These are phyloP conservation scores for Carlito syrichta DNA, from an alignment of 2,113 vertebrate genomes.

Conservation along the genomic window DNA sequence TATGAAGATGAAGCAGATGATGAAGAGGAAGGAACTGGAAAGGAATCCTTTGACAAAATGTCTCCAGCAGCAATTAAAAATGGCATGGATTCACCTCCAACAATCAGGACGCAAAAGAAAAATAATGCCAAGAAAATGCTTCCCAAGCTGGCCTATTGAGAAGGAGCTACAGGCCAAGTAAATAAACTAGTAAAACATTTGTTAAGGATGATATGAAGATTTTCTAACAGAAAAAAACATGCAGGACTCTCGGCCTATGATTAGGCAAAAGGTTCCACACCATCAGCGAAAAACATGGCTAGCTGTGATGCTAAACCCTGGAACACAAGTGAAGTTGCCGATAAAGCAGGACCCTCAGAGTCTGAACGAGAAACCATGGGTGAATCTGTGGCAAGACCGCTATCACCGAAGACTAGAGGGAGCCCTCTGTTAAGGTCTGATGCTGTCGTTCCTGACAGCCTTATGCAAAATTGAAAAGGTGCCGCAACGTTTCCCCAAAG, in stretches of 20 bases:
- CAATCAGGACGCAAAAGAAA: constrained; percentile 52
- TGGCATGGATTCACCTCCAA: constrained; percentile 53
- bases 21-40: constrained; percentile 72
- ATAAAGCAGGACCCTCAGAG: constrained; percentile 76
- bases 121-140: constrained; percentile 16
- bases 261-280: constrained; percentile 80
- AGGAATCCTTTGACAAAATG: constrained; percentile 68
- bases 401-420: constrained; percentile 85
- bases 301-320: constrained; percentile 75
- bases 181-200: constrained; percentile 50
- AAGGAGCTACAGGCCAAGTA: constrained; percentile 6
- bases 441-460: constrained; percentile 78
- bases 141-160: neutral
- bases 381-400: constrained; percentile 90
- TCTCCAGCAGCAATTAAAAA: constrained; percentile 59
- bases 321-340: constrained; percentile 79
- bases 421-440: constrained; percentile 71
- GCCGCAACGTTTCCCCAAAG: constrained; percentile 81
- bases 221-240: constrained; percentile 80
- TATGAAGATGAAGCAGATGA: constrained; percentile 66
- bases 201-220: constrained; percentile 81
- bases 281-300: constrained; percentile 75
- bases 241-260: constrained; percentile 50
- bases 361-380: constrained; percentile 84
- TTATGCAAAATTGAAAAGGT: constrained; percentile 86